These are phyloP conservation scores for Eulimnadia texana DNA, from an alignment of 1,140 invertebrate species.

Conservation along the genomic window DNA sequence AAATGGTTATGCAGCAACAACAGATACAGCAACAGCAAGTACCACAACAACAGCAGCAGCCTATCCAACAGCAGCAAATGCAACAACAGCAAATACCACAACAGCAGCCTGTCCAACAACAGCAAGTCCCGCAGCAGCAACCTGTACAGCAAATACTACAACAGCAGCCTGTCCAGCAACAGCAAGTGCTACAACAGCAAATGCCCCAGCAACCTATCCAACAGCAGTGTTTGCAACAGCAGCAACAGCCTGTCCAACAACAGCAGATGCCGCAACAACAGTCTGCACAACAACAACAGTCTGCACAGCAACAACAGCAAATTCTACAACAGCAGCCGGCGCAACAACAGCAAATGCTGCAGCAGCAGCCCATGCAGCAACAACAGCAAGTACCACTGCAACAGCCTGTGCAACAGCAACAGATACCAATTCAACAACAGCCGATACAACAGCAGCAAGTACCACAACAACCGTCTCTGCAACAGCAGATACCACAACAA, in stretches of 20 bases:
- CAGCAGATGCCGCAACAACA: not conserved
- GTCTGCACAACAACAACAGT: not conserved
- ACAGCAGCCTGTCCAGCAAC: not conserved
- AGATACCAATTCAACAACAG: not conserved
- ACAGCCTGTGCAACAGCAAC: not conserved
- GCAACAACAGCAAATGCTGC: not conserved
- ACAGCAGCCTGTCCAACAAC: not conserved
- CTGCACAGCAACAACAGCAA: not conserved
- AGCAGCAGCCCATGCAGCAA: not conserved
- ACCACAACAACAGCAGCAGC: slow-evolving; percentile 1
- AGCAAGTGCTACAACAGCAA: not conserved
- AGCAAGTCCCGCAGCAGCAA: not conserved
- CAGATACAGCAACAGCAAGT: not conserved
- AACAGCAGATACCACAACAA: slow-evolving; percentile 27
- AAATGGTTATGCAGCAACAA: not conserved
- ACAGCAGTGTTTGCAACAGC: not conserved
- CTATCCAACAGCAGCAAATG: not conserved
- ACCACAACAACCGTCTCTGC: slow-evolving; percentile 28
- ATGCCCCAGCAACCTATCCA: not conserved
- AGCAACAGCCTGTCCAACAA: slow-evolving; percentile 7
- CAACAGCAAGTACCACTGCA: not conserved
- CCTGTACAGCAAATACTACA: slow-evolving; percentile 7
- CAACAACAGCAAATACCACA: not conserved
- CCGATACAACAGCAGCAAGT: slow-evolving; percentile 26
- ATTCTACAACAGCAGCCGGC: not conserved